Evolutionary conservation across 2,888 invertebrate species (phyloP).

Genomic region (Tipula helvola): DNA sequence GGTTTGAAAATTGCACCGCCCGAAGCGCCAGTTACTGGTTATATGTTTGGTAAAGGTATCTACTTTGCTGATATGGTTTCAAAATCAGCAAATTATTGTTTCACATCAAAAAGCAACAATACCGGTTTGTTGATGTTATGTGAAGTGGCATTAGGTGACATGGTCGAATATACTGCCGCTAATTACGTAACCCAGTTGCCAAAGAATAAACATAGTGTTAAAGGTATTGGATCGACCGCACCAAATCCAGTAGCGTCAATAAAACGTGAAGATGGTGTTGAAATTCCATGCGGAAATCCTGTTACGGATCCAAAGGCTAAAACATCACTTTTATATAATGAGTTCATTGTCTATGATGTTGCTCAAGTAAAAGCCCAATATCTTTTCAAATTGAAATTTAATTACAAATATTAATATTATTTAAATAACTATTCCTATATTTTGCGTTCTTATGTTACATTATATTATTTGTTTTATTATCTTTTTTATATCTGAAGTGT

Average conservation of each 20-base stretch:
- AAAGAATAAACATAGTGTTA: conserved; percentile 72
- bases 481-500: no score
- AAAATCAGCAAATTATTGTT: conserved; percentile 95
- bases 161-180: conserved; percentile 62
- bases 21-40: conserved; percentile 84
- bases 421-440: background rate
- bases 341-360: conserved; percentile 93
- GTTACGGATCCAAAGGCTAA: conserved; percentile 30
- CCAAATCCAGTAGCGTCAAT: conserved; percentile 59
- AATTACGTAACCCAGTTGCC: conserved; percentile 69
- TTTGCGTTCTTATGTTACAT: background rate
- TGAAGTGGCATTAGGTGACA: conserved; percentile 90
- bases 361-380: conserved; percentile 89
- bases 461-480: background rate
- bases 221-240: conserved; percentile 73
- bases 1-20: conserved; percentile 94
- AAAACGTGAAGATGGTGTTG: conserved; percentile 51
- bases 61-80: conserved; percentile 99
- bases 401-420: conserved; percentile 46
- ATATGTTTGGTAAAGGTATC: conserved; percentile 98
- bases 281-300: conserved; percentile 66
- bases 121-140: conserved; percentile 83
- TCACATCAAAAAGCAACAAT: conserved; percentile 51
- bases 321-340: conserved; percentile 72
- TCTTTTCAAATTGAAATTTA: conserved; percentile 68